These are phyloP conservation scores for Mamestra configurata DNA, from an alignment of 1,140 invertebrate genomes.

Conservation along the genomic window DNA sequence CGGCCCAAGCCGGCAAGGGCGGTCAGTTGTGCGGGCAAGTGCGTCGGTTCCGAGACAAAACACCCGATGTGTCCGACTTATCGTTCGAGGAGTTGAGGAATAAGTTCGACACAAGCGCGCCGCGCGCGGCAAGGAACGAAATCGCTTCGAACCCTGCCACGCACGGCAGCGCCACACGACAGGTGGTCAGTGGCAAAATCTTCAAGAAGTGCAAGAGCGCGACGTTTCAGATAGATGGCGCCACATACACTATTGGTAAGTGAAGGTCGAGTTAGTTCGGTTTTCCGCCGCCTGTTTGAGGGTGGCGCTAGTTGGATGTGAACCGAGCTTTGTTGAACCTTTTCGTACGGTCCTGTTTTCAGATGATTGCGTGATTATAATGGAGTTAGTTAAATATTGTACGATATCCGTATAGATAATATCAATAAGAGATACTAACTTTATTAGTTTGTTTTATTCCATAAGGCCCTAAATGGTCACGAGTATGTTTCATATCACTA, in stretches of 20 bases:
- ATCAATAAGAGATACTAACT: too few species aligned
- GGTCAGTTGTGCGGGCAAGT: constrained; percentile 77
- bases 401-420: too few species aligned
- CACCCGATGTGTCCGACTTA: constrained; percentile 73
- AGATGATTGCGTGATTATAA: not conserved
- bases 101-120: constrained; percentile 80
- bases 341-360: not conserved
- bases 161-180: constrained; percentile 85
- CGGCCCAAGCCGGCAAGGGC: constrained; percentile 67
- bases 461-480: too few species aligned
- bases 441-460: not conserved
- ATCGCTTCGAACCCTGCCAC: constrained; percentile 80
- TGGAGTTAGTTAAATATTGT: not conserved
- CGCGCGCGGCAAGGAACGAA: constrained; percentile 69
- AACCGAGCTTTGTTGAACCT: not conserved
- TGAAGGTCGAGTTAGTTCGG: constrained; percentile 52
- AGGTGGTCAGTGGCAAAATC: constrained; percentile 88
- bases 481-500: too few species aligned
- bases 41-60: constrained; percentile 65
- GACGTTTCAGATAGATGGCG: constrained; percentile 93
- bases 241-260: constrained; percentile 94
- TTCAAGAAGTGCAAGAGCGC: constrained; percentile 94
- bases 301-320: constrained; percentile 44
- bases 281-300: constrained; percentile 34
- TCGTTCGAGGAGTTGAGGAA: constrained; percentile 83